Evolutionary conservation across 2,797 vertebrate species (phyloP), one percentile per base, ranked within the genome.

Genomic region (Myotis myotis): DNA sequence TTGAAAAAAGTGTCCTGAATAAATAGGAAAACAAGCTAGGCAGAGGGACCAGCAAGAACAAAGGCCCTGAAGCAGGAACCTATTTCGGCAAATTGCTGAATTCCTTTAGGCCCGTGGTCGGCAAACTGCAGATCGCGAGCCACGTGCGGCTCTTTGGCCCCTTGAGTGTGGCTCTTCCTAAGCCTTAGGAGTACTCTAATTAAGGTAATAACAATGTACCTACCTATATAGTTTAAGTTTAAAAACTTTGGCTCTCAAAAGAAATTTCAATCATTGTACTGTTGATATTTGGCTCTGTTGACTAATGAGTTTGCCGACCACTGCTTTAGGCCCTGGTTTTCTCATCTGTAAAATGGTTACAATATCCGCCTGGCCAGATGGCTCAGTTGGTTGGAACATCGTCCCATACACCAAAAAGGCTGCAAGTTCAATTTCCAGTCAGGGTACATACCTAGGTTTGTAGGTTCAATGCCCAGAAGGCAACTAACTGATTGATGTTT

Each of bases 341-440:
- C 78, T 90, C 72, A 91, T 25, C 49, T 88, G 9, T 83, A 92
- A 93, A 93, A 87, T 85, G 55, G 17, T n/a, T 51, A 76, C 13
- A 51, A 33, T 53, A 76, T 51, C 74, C 3, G 3, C 16, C 62
- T n/a, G 62, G 62, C 62, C 62, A 17, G 15, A n/a, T 33, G 62
- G 62, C 62, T 64, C 30, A n/a, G 62, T 64, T 17, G 30, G 62
- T 64, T 64, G 62, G 15, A 64, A n/a, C 30, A n/a, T 64, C 16
- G 15, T 64, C 62, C 30, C 30, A n/a, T 64, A 64, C 62, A 64
- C 15, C 15, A 64, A 64, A n/a, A 64, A 64, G 30, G 30, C 62
- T 64, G 30, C 30, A 64, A 7, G 13, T 17, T 64, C 62, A n/a
- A 64, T 64, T 64, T 30, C 62, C 30, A n/a, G 62, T 64, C 30